Base-by-base conservation (phyloP, 1,140 invertebrate genomes). In the Drosophila grimshawi region DNA sequence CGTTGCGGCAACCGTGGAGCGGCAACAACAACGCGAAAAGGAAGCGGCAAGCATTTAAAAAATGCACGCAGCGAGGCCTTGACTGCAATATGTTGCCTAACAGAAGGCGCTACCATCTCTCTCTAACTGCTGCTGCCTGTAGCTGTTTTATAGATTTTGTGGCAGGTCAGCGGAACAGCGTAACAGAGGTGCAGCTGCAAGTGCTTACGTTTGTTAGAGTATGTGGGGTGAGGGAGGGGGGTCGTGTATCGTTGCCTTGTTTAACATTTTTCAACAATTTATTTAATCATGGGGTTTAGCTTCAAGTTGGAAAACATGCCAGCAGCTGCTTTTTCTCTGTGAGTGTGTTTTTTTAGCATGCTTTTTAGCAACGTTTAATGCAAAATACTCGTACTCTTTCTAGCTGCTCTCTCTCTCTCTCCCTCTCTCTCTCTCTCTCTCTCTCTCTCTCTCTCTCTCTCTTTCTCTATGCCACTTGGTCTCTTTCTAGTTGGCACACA, bases 11-110 rank as follows among this genome's bases (percentile, higher is more conserved):
- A 71, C 39, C 32, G 53, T 72, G 71, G 48, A 55, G 70, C 76
- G 78, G 8, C 10, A 43, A 61, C 62, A 39, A 49, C 39, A 64
- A 77, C 73, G 71, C 53, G 63, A 64, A 78, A 68, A 78, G 78
- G 75, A 86, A 86, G 79, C 76, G 76, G 39, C 51, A 61, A 86
- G 81, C 77, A 81, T 86, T 86, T 86, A 86, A 88, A 86, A 86
- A 86, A 88, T 88, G 80, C 80, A 88, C 85, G 85, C 83, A 83
- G 83, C 74, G 78, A 85, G 83, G 83, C 83, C 83, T 88, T 88
- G 83, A 88, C 83, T 88, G 83, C 85, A 88, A 89, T 89, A 88
- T 89, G 83, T 89, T 88, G 83, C 85, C 83, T 79, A 89, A 83
- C 85, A 83, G 83, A 72, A 46, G 81, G 81, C 70, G 52, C 64